Conservation (phyloP, 2,113 vertebrate species). For the Tenebrosternarchus preto region DNA sequence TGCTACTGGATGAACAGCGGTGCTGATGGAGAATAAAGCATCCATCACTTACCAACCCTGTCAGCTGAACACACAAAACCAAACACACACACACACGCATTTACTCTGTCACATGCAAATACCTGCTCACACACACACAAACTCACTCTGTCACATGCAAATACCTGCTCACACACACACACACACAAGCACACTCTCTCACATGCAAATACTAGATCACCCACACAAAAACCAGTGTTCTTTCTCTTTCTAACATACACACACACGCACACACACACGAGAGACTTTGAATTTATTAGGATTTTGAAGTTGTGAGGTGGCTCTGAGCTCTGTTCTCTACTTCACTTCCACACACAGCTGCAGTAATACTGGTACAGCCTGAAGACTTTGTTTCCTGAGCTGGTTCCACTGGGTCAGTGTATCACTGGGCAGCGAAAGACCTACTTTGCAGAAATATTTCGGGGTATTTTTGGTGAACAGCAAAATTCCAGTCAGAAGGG, state of each 20-base stretch:
- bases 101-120: background rate
- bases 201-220: background rate
- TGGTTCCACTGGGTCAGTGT: too few species aligned
- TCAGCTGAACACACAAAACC: constrained; percentile 28
- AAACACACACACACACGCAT: background rate
- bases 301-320: constrained; percentile 1
- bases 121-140: constrained; percentile 13
- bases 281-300: background rate
- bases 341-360: too few species aligned
- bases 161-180: constrained; percentile 3
- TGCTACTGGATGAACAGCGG: background rate
- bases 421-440: too few species aligned
- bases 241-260: constrained; percentile 3
- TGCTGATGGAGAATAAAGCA: constrained; percentile 31
- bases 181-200: background rate
- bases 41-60: constrained; percentile 42
- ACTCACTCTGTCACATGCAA: background rate
- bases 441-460: too few species aligned
- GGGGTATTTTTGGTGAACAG: too few species aligned
- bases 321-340: too few species aligned
- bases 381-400: too few species aligned
- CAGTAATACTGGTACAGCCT: too few species aligned
- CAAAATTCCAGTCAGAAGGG: too few species aligned
- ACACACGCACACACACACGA: background rate
- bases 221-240: background rate